Evolutionary conservation across 37 sponge, comb jelly and placozoan genomes (phyloP).

Genomic region (Spongilla lacustris): DNA sequence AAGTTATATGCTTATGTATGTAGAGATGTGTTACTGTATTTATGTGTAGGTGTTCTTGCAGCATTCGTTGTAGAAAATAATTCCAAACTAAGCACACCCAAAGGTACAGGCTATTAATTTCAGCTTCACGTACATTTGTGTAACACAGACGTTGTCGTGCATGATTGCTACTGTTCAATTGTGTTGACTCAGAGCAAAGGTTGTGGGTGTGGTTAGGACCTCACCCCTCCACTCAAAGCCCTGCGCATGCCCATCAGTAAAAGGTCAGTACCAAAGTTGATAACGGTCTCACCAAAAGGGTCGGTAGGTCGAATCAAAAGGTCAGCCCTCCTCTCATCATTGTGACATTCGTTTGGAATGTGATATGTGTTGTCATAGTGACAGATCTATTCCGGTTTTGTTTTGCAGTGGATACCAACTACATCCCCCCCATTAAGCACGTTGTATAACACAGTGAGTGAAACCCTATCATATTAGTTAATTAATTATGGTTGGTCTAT

Average conservation of each 20-base stretch:
- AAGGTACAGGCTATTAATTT: not conserved
- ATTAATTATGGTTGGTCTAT: not conserved
- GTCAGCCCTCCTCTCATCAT: not conserved
- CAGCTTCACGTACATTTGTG: not conserved
- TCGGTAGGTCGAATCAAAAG: not conserved
- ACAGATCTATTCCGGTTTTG: not conserved
- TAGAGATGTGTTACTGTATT: no score
- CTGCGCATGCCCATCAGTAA: not conserved
- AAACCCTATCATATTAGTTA: not conserved
- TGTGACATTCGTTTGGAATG: not conserved
- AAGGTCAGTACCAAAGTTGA: not conserved
- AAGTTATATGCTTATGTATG: no score
- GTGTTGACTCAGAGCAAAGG: not conserved
- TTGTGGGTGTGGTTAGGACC: not conserved
- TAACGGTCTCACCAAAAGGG: not conserved
- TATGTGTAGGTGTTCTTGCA: not conserved
- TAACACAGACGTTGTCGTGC: not conserved
- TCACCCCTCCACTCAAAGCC: not conserved
- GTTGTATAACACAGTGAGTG: not conserved
- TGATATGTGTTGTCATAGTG: not conserved
- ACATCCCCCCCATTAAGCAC: not conserved
- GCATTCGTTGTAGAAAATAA: not conserved
- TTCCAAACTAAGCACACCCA: not conserved
- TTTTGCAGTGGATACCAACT: not conserved
- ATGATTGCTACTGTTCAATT: not conserved